phyloP scores from a whole-genome alignment of 2,888 invertebrate genomes.

The Drosophila robusta region DNA sequence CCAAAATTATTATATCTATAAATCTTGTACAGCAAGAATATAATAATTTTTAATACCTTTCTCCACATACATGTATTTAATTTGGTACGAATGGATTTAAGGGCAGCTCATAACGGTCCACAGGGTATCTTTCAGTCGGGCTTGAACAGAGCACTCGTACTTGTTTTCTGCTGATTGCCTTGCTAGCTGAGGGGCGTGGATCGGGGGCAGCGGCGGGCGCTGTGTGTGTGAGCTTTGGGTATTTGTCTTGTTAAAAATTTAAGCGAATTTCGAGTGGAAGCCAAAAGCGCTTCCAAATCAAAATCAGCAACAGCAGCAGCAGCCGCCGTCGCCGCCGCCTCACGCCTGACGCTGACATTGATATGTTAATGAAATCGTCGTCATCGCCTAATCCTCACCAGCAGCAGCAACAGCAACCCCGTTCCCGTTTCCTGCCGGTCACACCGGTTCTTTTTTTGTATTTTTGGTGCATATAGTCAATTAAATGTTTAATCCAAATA shows the following conservation, averaged over 20 bases:
- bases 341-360: slow-evolving; percentile 65
- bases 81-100: not conserved
- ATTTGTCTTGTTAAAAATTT: slow-evolving; percentile 81
- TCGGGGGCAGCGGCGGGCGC: not conserved
- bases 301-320: slow-evolving; percentile 45
- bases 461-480: slow-evolving; percentile 51
- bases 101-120: not conserved
- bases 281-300: slow-evolving; percentile 58
- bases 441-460: slow-evolving; percentile 60
- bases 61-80: too few relatives aligned
- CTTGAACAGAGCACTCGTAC: not conserved
- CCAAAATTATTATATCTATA: too few relatives aligned
- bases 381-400: slow-evolving; percentile 56
- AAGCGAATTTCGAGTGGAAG: slow-evolving; percentile 76
- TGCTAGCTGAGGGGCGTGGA: slow-evolving; percentile 4
- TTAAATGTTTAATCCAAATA: slow-evolving; percentile 79
- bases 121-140: not conserved
- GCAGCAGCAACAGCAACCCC: slow-evolving; percentile 36
- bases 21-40: too few relatives aligned
- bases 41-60: too few relatives aligned
- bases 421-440: slow-evolving; percentile 18
- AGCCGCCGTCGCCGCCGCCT: slow-evolving; percentile 36
- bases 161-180: slow-evolving; percentile 37
- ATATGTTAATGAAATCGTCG: slow-evolving; percentile 74
- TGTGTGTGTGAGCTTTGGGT: slow-evolving; percentile 67